Evolutionary conservation across 1,140 invertebrate genomes (phyloP), one percentile per base, ranked within the genome.

Genomic region (Hermetia illucens): DNA sequence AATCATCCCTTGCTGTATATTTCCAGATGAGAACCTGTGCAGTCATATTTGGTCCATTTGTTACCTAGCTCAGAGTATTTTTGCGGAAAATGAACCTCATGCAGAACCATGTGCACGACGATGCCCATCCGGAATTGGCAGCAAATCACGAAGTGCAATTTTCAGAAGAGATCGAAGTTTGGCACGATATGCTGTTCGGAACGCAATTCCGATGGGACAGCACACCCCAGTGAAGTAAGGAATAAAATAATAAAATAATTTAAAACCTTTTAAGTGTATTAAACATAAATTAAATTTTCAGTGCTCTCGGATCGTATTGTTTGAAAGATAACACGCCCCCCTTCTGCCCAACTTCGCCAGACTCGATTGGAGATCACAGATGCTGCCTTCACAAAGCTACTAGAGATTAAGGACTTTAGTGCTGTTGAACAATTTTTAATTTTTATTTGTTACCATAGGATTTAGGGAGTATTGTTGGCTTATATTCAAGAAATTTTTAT

Each of bases 281-380:
- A 16, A 12, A 12, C 20, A 10, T 36, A 2, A 12, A 10, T 20
- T 13, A 21, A 34, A 22, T 32, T 56, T 61, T 18, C 47, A 74
- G 73, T 0, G 68, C 70, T 15, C 61, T 68, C 19, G 79, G 79
- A 0, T 77, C 77, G 0, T 82, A 76, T 48, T 82, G 79, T 43
- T 44, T 75, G 5, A 66, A 66, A 20, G 69, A 69, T 21, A 60
- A 64, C 25, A 50, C 69, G 27, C 66, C 75, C 4, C 79, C 78
- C 0, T 82, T 76, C 58, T 81, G 79, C 55, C 77, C 77, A 0
- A 63, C 65, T 21, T 50, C 55, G 10, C 50, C 50, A 4, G 54
- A 68, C 9, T 60, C 55, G 15, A 60, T 66, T 8, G 79, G 79
- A 8, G 77, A 79, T 50, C 52, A 65, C 6, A 66, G 76, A 38